phyloP scores from a whole-genome alignment of 1,140 invertebrate species.

The Onthophagus taurus region DNA sequence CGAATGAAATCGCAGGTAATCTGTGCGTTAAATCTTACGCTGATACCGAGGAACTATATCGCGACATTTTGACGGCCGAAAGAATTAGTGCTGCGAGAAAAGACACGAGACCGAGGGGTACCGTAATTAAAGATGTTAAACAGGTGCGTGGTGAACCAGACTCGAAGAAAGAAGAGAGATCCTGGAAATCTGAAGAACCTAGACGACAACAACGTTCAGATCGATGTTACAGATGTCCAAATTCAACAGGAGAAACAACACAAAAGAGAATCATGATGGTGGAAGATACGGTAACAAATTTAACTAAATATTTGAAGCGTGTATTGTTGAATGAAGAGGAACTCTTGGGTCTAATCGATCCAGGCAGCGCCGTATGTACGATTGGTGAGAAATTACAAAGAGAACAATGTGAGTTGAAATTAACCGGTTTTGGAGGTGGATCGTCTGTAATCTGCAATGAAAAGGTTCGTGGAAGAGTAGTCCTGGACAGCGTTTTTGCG shows the following conservation, averaged over 20 bases:
- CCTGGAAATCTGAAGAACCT: not conserved
- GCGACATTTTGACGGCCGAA: not conserved
- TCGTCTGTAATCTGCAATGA: not conserved
- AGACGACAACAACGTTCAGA: not conserved
- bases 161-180: not conserved
- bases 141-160: not conserved
- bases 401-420: not conserved
- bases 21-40: not conserved
- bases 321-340: not conserved
- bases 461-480: not conserved
- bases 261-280: not conserved
- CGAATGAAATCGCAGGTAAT: not conserved
- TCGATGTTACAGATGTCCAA: not conserved
- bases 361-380: not conserved
- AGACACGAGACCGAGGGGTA: not conserved
- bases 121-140: not conserved
- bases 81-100: not conserved
- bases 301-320: not conserved
- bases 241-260: not conserved
- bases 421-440: not conserved
- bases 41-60: not conserved
- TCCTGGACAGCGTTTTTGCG: not conserved
- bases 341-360: not conserved
- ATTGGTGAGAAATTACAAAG: not conserved
- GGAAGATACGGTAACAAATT: not conserved